Percentiles rank a stretch among this genome's conserved stretches.
Evolutionary conservation across 1,140 invertebrate species (phyloP).

Genomic region (Drosophila insularis): DNA sequence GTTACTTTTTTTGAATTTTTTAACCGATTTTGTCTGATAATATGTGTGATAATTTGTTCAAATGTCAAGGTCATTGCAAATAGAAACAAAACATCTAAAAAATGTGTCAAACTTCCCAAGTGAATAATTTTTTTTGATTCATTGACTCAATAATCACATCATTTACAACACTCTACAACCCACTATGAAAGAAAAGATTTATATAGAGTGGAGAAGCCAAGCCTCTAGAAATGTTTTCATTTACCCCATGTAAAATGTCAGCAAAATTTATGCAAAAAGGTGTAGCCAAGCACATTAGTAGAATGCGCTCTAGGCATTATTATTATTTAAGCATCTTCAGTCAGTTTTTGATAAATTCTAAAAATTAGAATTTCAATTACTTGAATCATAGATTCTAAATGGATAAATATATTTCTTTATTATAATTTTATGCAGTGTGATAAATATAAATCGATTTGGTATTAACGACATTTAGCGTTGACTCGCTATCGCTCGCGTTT

Average conservation of each 20-base stretch:
- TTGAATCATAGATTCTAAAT: neutral
- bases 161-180: constrained; percentile 41
- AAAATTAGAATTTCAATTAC: constrained; percentile 34
- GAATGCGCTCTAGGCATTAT: neutral
- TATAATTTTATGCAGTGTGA: constrained; percentile 37
- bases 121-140: constrained; percentile 3
- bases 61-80: constrained; percentile 63
- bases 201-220: constrained; percentile 15
- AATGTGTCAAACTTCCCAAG: constrained; percentile 55
- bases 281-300: neutral
- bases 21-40: constrained; percentile 3
- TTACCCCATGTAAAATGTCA: constrained; percentile 70
- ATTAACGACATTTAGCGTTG: constrained; percentile 54
- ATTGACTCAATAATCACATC: constrained; percentile 29
- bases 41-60: constrained; percentile 20
- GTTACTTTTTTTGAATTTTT: neutral
- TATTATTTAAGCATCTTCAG: neutral
- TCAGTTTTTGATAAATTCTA: constrained; percentile 37
- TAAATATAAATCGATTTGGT: constrained; percentile 46
- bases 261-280: constrained; percentile 24
- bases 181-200: constrained; percentile 47
- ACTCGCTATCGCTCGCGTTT: neutral
- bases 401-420: constrained; percentile 15
- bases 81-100: constrained; percentile 7
- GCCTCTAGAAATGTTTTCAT: constrained; percentile 70